phyloP scores from a whole-genome alignment of 2,113 vertebrate genomes.

The Peucedramus taeniatus region DNA sequence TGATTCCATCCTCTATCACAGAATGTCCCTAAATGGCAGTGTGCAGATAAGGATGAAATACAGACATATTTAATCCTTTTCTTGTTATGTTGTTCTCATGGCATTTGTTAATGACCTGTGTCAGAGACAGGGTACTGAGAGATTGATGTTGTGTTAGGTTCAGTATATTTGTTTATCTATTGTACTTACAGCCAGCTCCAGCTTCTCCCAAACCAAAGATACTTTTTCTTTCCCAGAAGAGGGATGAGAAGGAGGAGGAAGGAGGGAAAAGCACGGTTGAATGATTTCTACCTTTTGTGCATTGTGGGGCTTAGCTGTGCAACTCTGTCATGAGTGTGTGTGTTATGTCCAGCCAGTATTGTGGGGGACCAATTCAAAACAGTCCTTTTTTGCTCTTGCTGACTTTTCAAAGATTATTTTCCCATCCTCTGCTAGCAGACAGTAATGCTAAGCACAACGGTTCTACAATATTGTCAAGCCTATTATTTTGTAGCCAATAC shows the following conservation, averaged over 20 bases:
- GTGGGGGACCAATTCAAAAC: not conserved
- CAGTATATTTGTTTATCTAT: not conserved
- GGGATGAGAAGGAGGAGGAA: not conserved
- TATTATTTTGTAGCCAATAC: conserved; percentile 12
- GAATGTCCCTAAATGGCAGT: not conserved
- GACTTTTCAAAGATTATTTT: not conserved
- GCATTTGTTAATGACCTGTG: not conserved
- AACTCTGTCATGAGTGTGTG: not conserved
- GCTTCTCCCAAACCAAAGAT: not conserved
- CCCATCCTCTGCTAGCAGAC: not conserved
- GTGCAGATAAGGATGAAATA: not conserved
- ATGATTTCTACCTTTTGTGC: not conserved
- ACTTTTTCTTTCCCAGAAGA: not conserved
- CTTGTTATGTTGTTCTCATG: not conserved
- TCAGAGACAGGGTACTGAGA: not conserved
- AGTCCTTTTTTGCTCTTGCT: not conserved
- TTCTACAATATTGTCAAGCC: not conserved
- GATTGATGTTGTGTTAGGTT: not conserved
- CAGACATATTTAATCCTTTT: not conserved
- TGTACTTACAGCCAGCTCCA: not conserved
- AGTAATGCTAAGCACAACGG: not conserved
- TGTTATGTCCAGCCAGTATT: not conserved
- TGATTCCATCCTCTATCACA: not conserved
- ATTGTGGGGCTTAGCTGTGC: not conserved
- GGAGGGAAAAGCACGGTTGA: not conserved